Evolutionary conservation across 2,797 vertebrate species (phyloP), one percentile per base, ranked within the genome.

Genomic region (Emys orbicularis): DNA sequence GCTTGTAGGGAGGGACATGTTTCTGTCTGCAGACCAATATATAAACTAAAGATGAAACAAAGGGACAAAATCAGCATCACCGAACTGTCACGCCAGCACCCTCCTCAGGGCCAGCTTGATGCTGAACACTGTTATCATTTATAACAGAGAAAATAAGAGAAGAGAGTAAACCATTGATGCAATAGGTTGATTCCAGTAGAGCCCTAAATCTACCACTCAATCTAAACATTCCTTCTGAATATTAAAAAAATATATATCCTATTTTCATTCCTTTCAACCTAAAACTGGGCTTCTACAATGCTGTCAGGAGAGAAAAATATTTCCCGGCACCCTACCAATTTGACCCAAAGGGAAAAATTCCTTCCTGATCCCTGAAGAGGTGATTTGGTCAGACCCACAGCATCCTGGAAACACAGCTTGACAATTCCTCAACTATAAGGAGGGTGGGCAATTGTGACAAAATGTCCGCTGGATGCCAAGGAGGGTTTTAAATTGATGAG

Each of bases 1-100:
- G 92, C 91, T 1, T 84, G 83, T 87, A 44, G 57, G 91, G 79
- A 23, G 68, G 2, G 47, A 12, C 41, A 41, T 76, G 57, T 19
- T 34, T 41, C n/a, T 25, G 23, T 79, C 12, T 83, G 72, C 50
- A 31, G 79, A 25, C 21, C 34, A 82, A 82, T 2, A 2, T n/a
- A 41, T 8, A 85, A 92, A 59, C 0, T 0, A 50, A 93, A 92
- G 34, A 19, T 86, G 80, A 94, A 68, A 37, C 65, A 91, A 8
- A 7, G 76, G 79, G 89, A 61, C 16, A 77, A 72, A 90, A 76
- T 44, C 2, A 0, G 7, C 27, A 23, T 79, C 65, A 83, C 15
- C 37, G 77, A 0, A 0, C 12, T 88, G 88, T 94, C 41, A 76
- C 25, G 27, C 25, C 4, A 77, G 0, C 5, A 50, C 4, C 13